A percentile compares a stretch with the other conserved stretches of the same genome.
phyloP scores from a whole-genome alignment of 2,797 vertebrate genomes.

The Taenioides sp. region DNA sequence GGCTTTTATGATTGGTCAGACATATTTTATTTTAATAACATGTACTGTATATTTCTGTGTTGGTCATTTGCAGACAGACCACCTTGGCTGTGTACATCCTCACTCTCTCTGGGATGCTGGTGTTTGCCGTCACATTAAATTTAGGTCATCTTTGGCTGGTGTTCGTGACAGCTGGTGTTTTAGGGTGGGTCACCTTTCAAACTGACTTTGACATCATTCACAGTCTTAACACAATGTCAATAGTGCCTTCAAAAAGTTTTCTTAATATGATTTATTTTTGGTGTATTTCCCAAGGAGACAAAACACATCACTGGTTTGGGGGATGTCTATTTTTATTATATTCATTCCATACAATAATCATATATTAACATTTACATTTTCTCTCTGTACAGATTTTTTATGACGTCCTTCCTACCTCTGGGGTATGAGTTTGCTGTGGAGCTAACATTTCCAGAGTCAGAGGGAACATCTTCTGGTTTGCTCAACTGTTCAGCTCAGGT shows the following conservation, averaged over 20 bases:
- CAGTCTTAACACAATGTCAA: neutral
- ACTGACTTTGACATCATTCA: neutral
- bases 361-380: neutral
- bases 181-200: constrained; percentile 83
- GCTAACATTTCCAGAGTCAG: constrained; percentile 93
- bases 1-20: neutral
- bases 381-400: constrained; percentile 85
- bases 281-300: no score
- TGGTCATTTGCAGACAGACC: constrained; percentile 80
- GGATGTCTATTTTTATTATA: constrained; percentile 34
- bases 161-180: constrained; percentile 85
- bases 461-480: constrained; percentile 93
- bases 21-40: neutral
- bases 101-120: constrained; percentile 87
- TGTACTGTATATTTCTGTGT: neutral
- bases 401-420: constrained; percentile 94
- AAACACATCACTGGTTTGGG: neutral
- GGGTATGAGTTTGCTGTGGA: constrained; percentile 97
- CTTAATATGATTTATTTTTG: no score
- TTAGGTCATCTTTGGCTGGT: constrained; percentile 88
- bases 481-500: constrained; percentile 97
- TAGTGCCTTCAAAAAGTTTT: no score
- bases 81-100: constrained; percentile 85
- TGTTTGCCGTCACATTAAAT: constrained; percentile 85
- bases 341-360: neutral